phyloP scores from a whole-genome alignment of 2,888 invertebrate genomes.

The Heliconius charithonia region DNA sequence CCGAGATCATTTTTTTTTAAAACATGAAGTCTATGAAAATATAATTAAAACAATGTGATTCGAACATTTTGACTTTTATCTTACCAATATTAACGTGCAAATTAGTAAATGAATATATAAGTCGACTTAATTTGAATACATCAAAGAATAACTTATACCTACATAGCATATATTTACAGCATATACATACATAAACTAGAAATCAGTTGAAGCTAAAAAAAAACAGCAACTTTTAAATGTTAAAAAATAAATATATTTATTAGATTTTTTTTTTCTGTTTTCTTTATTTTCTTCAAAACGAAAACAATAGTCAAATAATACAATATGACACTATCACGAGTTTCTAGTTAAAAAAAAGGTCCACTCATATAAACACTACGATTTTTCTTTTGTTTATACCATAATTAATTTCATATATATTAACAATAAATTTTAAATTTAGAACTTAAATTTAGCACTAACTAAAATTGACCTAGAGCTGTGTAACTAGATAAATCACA shows the following conservation, averaged over 20 bases:
- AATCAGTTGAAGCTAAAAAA: background rate
- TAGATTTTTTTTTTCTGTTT: constrained; percentile 8
- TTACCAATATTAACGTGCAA: constrained; percentile 12
- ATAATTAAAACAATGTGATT: background rate
- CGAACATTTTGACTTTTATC: constrained; percentile 6
- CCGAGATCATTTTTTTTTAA: background rate
- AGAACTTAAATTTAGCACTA: constrained; percentile 28
- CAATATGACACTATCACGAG: background rate
- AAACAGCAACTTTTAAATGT: constrained; percentile 4
- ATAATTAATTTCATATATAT: constrained; percentile 22
- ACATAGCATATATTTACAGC: constrained; percentile 15
- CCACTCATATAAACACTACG: constrained; percentile 22
- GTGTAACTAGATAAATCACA: constrained; percentile 4
- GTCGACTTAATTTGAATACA: background rate
- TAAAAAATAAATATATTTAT: constrained; percentile 10
- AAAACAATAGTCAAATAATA: constrained; percentile 17
- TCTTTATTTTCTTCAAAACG: background rate
- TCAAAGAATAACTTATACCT: background rate
- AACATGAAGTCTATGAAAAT: background rate
- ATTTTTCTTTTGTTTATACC: constrained; percentile 19
- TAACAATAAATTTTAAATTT: constrained; percentile 26
- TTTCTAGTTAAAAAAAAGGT: background rate
- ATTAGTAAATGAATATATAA: background rate
- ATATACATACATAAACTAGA: background rate
- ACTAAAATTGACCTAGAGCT: constrained; percentile 27